Conservation (phyloP, 2,888 invertebrate species). For the Acheta domesticus region DNA sequence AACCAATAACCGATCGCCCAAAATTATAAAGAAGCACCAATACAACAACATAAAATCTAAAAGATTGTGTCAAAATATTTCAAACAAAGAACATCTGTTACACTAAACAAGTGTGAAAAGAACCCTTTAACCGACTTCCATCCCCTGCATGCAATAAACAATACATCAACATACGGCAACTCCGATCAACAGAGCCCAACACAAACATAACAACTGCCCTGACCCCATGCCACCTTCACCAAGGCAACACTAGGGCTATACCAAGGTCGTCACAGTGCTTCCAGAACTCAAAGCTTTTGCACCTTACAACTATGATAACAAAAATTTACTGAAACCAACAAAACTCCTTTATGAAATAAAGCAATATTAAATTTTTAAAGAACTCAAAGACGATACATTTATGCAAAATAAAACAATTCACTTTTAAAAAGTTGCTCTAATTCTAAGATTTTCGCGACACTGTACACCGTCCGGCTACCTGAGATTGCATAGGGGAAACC, state of each 20-base stretch:
- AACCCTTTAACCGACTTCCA: conserved; percentile 37
- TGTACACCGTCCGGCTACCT: conserved; percentile 35
- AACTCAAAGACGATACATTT: conserved; percentile 32
- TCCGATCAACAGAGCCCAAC: conserved; percentile 35
- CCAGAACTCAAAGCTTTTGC: conserved; percentile 24
- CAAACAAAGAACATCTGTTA: conserved; percentile 34
- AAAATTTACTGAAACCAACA: conserved; percentile 35
- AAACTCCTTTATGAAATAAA: conserved; percentile 32
- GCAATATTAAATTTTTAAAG: conserved; percentile 35
- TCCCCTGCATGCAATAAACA: conserved; percentile 35
- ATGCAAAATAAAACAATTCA: conserved; percentile 27
- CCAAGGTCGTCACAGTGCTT: not conserved
- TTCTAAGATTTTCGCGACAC: conserved; percentile 34
- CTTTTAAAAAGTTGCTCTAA: conserved; percentile 34
- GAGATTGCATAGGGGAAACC: conserved; percentile 37
- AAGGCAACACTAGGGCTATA: not conserved
- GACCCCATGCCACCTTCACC: not conserved
- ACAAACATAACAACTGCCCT: conserved; percentile 3
- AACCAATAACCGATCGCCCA: conserved; percentile 35
- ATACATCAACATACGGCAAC: conserved; percentile 32
- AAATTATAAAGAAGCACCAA: conserved; percentile 35
- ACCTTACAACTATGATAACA: conserved; percentile 33
- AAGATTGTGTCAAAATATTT: conserved; percentile 30
- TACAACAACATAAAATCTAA: conserved; percentile 33
- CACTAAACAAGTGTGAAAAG: conserved; percentile 35